These are phyloP conservation scores for Leucoraja ocellata DNA, from an alignment of 2,797 vertebrate genomes.

Conservation along the genomic window DNA sequence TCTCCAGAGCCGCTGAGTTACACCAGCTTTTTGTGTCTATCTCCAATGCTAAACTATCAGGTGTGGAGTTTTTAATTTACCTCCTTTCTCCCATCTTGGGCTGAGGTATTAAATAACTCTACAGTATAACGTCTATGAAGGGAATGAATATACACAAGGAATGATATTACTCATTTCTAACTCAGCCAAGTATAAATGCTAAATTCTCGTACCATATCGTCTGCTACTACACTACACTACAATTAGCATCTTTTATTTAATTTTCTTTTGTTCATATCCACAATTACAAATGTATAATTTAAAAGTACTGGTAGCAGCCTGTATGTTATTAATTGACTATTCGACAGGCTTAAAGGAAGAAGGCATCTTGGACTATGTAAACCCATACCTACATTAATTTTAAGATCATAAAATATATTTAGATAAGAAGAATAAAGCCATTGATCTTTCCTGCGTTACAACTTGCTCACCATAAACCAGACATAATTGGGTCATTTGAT, in stretches of 20 bases:
- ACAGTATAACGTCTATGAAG: neutral
- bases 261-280: neutral
- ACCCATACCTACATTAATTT: neutral
- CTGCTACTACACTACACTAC: neutral
- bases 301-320: neutral
- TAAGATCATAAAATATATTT: neutral
- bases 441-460: neutral
- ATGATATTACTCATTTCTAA: neutral
- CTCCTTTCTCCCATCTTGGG: neutral
- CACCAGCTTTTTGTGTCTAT: too few species aligned
- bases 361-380: neutral
- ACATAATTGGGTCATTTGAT: too few species aligned
- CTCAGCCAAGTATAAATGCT: neutral
- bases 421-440: neutral
- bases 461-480: too few species aligned
- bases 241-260: neutral
- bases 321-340: neutral
- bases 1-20: too few species aligned
- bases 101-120: neutral
- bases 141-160: neutral
- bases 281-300: neutral
- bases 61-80: neutral
- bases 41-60: neutral
- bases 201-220: neutral
- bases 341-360: neutral